Base-by-base conservation (phyloP, 1,140 invertebrate genomes). In the Solenopsis invicta region DNA sequence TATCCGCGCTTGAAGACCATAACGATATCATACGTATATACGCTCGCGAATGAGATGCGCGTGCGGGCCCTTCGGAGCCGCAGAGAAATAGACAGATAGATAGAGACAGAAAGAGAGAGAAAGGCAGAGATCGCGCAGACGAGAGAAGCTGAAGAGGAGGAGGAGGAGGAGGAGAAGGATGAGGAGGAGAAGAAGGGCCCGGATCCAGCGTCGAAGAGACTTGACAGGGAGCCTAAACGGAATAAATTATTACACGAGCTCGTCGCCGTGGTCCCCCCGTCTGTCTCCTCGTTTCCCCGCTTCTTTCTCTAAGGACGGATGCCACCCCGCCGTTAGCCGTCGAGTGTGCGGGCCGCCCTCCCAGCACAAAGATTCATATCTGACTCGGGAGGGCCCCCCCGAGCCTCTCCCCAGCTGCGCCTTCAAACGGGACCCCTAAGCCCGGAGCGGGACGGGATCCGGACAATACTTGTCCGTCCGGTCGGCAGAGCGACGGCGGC, bases 241-340 rank as follows among this genome's bases (percentile, higher is more conserved):
- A 93, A 95, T 94, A 95, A 94, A 95, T 95, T 94, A 95, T 95
- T 92, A 93, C 91, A 87, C 84, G 85, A 85, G 41, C 87, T 85
- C 82, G 69, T 71, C 84, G 74, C 64, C 86, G 89, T 71, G 54
- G 21, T 80, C 48, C 77, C 52, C 71, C 61, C 41, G 8, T 41
- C 21, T 78, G 61, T 56, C 54, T 50, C 72, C 29, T 71, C 78
- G 21, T 69, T 21, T 24, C 37, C 64, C 48, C 13, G 50, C 50
- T 62, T 61, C 24, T 34, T 64, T 48, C 56, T 48, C 82, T 69
- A 45, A 62, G 75, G 59, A 80, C 62, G 86, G 85, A 81, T 89
- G 71, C 89, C 87, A 86, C 85, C 88, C 89, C 80, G 89, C 88
- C 86, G 86, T 90, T 90, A 90, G 80, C 85, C 78, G 88, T 78